Evolutionary conservation across 2,888 invertebrate species (phyloP), one percentile per base, ranked within the genome.

Genomic region (Psococerastis gibbosa): DNA sequence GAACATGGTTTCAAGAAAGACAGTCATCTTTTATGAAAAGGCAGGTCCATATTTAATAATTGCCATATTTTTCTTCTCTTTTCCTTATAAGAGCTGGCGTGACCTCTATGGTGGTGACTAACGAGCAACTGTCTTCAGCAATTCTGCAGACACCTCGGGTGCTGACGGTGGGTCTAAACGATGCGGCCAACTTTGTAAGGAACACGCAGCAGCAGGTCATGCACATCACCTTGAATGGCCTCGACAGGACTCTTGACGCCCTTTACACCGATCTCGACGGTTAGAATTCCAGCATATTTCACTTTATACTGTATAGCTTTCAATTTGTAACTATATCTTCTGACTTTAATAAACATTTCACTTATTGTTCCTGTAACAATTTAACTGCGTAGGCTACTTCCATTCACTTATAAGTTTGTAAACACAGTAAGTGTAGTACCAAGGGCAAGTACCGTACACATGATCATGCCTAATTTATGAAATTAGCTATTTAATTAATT

Each of bases 191-290:
- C 44, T 77, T 74, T 55, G 61, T 75, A 45, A 63, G 67, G 51
- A 72, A 73, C 53, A 69, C 73, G n/a, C 70, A 74, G 53, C 61
- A 67, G 56, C 73, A 76, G 60, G 65, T 77, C 49, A 67, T 71
- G 49, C 65, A 65, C 55, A 66, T 67, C 49, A 60, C 71, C 45
- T 68, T 70, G 51, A 65, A 67, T 13, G 65, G 69, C 38, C 65
- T 73, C 51, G 74, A 76, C 59, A 67, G 71, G 50, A 66, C 73
- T 13, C 64, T 71, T 43, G 71, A 72, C 51, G 70, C 69, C 43
- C 66, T 73, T 49, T 64, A 69, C 53, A 67, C 66, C 51, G 75
- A 76, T 58, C 63, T 76, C 50, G 71, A 75, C 60, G 70, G 77
- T 77, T 60, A 62, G 64, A 62, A 49, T 48, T 51, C 2, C 8